Evolutionary conservation across 1,140 invertebrate genomes (phyloP).

Genomic region (Harpegnathos saltator): DNA sequence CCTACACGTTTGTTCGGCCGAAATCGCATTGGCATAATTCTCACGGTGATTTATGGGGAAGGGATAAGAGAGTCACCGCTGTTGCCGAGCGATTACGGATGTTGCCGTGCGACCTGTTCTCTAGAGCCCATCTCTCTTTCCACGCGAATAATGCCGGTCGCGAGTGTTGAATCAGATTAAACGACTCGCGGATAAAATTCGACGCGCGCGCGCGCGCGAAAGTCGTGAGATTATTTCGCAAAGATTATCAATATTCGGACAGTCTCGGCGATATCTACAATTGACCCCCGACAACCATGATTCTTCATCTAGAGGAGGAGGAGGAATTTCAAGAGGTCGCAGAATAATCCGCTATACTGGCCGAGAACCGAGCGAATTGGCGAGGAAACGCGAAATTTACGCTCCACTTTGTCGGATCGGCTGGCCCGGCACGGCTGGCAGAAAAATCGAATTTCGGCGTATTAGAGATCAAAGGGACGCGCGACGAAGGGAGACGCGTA

Average conservation of each 20-base stretch:
- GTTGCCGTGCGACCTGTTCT: neutral
- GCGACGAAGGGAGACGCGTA: slow-evolving; percentile 46
- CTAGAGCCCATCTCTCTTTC: neutral
- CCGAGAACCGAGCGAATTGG: slow-evolving; percentile 28
- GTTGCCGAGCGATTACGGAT: neutral
- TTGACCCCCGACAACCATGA: neutral
- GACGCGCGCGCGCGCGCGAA: neutral
- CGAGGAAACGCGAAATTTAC: slow-evolving; percentile 58
- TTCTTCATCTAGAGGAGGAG: neutral
- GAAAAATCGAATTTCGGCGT: slow-evolving; percentile 50
- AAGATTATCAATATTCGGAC: too few relatives aligned
- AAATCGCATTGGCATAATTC: neutral
- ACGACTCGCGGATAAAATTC: neutral
- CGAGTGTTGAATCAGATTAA: neutral
- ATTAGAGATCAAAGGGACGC: slow-evolving; percentile 50
- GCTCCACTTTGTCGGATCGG: slow-evolving; percentile 47
- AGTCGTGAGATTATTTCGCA: too few relatives aligned
- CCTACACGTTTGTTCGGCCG: slow-evolving; percentile 10
- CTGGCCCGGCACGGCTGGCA: slow-evolving; percentile 25
- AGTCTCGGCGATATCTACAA: too few relatives aligned
- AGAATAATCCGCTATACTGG: neutral
- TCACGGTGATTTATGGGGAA: slow-evolving; percentile 39
- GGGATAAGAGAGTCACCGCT: neutral
- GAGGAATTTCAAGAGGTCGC: slow-evolving; percentile 23
- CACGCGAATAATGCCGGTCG: neutral